Evolutionary conservation across 2,113 vertebrate genomes (phyloP), one percentile per base, ranked within the genome.

Genomic region (Aspidoscelis tigris): DNA sequence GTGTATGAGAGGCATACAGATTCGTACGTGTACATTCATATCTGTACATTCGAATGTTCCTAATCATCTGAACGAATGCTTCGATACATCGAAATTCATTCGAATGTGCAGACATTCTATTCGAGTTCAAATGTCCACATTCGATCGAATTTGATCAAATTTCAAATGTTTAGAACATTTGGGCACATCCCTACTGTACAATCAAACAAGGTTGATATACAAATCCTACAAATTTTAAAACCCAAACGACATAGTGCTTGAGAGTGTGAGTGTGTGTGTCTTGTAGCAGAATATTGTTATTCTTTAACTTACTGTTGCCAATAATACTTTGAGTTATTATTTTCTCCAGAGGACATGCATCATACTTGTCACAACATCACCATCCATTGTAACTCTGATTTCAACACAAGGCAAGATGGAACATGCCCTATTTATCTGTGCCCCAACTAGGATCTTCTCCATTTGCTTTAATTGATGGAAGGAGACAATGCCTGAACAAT

Each of bases 371-470:
- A 88, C 88, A 94, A 95, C 89, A 94, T 94, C 94, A 95, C 93
- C 9, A 58, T 76, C 83, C 76, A 84, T 55, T 89, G 90, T 95
- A 94, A 95, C 78, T 88, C 88, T 22, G 78, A 86, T 88, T 90
- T 90, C 53, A 89, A 90, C 90, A 83, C 82, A 89, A 64, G 88
- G 93, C 80, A 88, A 90, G 95, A 96, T 82, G 87, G 0, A 89
- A 93, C 91, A 88, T 73, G 81, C 79, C 88, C 90, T 86, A 95
- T 96, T 95, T 92, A 93, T 96, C 94, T 96, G 94, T 94, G 91
- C 90, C 95, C 88, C 88, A 86, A 89, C 90, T 64, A 86, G n/a
- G 78, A 91, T 91, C 88, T 90, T 91, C 88, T 90, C 89, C 10
- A 44, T 83, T 90, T 90, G 92, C 72, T 75, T 90, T 89, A 83